Base-by-base conservation (phyloP, 2,113 vertebrate species). In the Plectropomus leopardus region DNA sequence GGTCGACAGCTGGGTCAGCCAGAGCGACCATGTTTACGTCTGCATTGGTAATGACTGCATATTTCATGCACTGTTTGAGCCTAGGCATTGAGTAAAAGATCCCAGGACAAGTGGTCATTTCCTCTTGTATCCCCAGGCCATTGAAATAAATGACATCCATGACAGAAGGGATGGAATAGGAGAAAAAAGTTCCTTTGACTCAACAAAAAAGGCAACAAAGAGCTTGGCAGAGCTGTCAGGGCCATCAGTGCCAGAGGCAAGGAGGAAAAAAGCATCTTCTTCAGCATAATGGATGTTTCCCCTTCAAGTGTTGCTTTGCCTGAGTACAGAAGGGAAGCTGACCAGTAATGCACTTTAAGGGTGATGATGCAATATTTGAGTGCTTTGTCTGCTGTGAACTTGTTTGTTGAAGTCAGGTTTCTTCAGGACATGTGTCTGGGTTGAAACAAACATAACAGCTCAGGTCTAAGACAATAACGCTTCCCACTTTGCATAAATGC, bases 341-440 rank as follows among this genome's bases (percentile, higher is more conserved):
- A 79, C 77, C 4, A 54, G 70, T 69, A 66, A 79, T 54, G 79
- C 87, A 82, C 73, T 88, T 48, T 17, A 23, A 69, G 30, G 50
- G 48, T 70, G 76, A 84, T 75, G 87, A 87, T 75, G 89, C 63
- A 74, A 66, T 60, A 64, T 77, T 82, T 76, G 47, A 76, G 86
- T 54, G 63, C 57, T 68, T 73, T 47, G 42, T 51, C 47, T 80
- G 72, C 55, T 50, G 40, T 75, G 44, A 66, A 68, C 47, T 28
- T 70, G 57, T 48, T 42, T 19, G 48, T 21, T 5, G 28, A 78
- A 57, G 70, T 80, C 53, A 6, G 47, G 71, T 84, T 76, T 81
- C 26, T 77, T 75, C 36, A 23, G 55, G 42, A 40, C 73, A 60
- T 10, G 6, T 30, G 8, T 26, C 0, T 45, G 7, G 36, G 21